Evolutionary conservation across 2,888 invertebrate genomes (phyloP), one percentile per base, ranked within the genome.

Genomic region (Tachina grossa): DNA sequence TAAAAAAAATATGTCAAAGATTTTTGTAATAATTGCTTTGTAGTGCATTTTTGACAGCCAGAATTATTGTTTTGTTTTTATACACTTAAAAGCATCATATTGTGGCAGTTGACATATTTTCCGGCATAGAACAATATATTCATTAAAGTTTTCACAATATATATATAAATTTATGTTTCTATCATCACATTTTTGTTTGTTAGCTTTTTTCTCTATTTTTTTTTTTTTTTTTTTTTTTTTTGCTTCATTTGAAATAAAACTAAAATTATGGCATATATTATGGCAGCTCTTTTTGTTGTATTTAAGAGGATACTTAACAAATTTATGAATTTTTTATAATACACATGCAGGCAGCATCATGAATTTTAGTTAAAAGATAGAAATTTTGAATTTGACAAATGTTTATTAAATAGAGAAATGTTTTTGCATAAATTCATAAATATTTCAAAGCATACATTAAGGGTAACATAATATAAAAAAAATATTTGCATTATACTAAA

Each of bases 381-480:
- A 47, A 59, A 43, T 14, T 71, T 69, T 72, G 59, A n/a, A 57
- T 31, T 61, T 59, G n/a, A 11, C 19, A 11, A 19, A 9, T 22
- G 10, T n/a, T 1, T 61, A 39, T 39, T 39, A 49, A 75, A 51
- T n/a, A 71, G 45, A 71, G 45, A 43, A 57, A 57, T 74, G 41
- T 59, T 41, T 78, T 78, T 53, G 43, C 59, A 39, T 69, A 41
- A 43, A 22, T 61, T 53, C 80, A 80, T 80, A 80, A 80, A 81
- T 81, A 81, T 74, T 81, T 81, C 51, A 81, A 68, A 74, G 80
- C 55, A 81, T 61, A 61, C 22, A 74, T 74, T 61, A 68, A 74
- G 51, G 49, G 6, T 45, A 51, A 47, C 11, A 68, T 1, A 71
- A 45, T 51, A 51, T 14, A 39, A 16, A 47, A 13, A 16, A 19